A percentile compares a stretch with the other conserved stretches of the same genome.
These are phyloP conservation scores for Chunga burmeisteri DNA, from an alignment of 2,113 vertebrate genomes.

Conservation along the genomic window DNA sequence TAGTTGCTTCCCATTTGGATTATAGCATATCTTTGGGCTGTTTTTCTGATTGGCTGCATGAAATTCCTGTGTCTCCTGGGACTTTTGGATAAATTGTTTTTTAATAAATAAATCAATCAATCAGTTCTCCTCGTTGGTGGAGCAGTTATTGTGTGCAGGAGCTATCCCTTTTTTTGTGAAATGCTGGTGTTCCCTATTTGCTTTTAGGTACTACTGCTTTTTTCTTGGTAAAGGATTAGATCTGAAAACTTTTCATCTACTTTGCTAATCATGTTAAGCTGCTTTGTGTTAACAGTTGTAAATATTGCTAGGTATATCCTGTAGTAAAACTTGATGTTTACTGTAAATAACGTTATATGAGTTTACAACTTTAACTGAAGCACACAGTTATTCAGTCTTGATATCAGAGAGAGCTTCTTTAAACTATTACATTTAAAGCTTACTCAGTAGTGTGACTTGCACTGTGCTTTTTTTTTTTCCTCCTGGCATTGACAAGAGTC, in stretches of 20 bases:
- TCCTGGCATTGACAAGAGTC: not conserved
- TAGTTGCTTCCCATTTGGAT: not conserved
- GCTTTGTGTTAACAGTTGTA: not conserved
- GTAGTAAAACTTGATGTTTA: not conserved
- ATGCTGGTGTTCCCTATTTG: not conserved
- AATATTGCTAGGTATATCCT: not conserved
- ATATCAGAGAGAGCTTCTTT: not conserved
- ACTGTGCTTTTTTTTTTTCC: not conserved
- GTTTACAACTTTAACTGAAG: not conserved
- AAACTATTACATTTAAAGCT: not conserved
- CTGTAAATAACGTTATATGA: not conserved
- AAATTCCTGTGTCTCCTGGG: not conserved
- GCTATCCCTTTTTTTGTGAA: not conserved
- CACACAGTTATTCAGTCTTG: not conserved
- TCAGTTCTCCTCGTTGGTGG: not conserved
- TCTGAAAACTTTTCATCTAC: not conserved
- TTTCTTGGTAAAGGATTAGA: not conserved
- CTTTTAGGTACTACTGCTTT: not conserved
- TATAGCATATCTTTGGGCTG: not conserved
- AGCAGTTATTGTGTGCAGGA: not conserved
- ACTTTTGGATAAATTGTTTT: not conserved
- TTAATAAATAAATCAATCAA: not conserved
- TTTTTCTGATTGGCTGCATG: not conserved
- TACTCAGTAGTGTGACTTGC: not conserved
- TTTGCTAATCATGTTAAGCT: not conserved